Evolutionary conservation across 2,888 invertebrate species (phyloP).

Genomic region (Venustoraphidia nigricollis): DNA sequence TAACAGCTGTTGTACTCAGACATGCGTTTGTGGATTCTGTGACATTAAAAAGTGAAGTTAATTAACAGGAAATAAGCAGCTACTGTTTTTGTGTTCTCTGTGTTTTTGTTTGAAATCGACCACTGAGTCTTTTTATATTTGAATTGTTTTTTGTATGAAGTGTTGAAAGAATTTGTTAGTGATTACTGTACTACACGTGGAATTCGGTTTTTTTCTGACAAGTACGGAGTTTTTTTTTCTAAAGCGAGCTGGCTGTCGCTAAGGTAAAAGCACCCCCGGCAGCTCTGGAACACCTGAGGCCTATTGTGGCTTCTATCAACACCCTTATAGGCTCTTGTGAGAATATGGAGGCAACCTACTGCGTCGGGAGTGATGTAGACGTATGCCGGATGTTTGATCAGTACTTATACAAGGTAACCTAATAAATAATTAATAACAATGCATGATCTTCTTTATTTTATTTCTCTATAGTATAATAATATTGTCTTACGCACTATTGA

Average conservation of each 20-base stretch:
- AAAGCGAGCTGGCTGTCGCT: slow-evolving; percentile 6
- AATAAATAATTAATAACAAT: neutral
- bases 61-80: too few species aligned
- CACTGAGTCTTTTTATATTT: too few species aligned
- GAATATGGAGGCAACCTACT: slow-evolving; percentile 47
- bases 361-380: slow-evolving; percentile 40
- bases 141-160: too few species aligned
- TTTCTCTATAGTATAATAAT: neutral
- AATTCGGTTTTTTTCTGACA: too few species aligned
- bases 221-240: slow-evolving; percentile 8
- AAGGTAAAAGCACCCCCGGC: slow-evolving; percentile 17
- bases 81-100: too few species aligned
- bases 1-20: too few species aligned
- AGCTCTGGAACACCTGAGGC: slow-evolving; percentile 33
- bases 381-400: slow-evolving; percentile 50
- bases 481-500: too few species aligned
- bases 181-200: too few species aligned
- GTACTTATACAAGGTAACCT: slow-evolving; percentile 44
- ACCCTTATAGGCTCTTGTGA: slow-evolving; percentile 32
- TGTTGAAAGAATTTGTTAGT: too few species aligned
- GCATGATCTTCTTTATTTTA: neutral
- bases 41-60: too few species aligned
- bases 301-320: slow-evolving; percentile 32
- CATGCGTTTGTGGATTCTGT: too few species aligned
- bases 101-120: too few species aligned